A percentile compares a stretch with the other conserved stretches of the same genome.
Evolutionary conservation across 1,140 invertebrate species (phyloP).

Genomic region (Drosophila melanica): DNA sequence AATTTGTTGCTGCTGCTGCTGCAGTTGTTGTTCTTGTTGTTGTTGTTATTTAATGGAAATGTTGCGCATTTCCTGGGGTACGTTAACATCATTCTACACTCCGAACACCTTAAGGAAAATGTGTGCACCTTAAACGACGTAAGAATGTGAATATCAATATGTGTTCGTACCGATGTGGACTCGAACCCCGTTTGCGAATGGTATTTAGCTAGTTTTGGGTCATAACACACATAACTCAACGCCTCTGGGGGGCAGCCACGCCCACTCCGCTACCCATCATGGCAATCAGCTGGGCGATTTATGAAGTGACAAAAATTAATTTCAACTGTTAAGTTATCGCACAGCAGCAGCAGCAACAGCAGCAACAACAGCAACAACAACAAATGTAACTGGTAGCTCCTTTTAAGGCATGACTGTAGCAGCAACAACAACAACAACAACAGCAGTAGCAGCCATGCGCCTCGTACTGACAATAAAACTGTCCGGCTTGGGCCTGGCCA

Average conservation of each 20-base stretch:
- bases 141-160: constrained; percentile 1
- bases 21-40: constrained; percentile 1
- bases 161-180: not conserved
- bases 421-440: constrained; percentile 8
- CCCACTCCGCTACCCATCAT: constrained; percentile 1
- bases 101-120: constrained; percentile 45
- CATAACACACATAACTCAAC: constrained; percentile 29
- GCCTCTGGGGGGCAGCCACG: constrained; percentile 6
- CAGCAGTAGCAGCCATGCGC: constrained; percentile 44
- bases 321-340: constrained; percentile 81
- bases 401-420: constrained; percentile 66
- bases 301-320: constrained; percentile 84
- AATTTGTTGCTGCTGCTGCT: constrained; percentile 18
- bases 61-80: constrained; percentile 37
- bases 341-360: constrained; percentile 31
- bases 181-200: not conserved
- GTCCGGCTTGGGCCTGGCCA: constrained; percentile 49
- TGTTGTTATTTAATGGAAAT: constrained; percentile 42
- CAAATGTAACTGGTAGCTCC: constrained; percentile 62
- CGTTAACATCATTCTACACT: constrained; percentile 15
- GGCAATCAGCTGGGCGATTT: constrained; percentile 63
- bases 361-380: constrained; percentile 31
- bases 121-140: constrained; percentile 7
- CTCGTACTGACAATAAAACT: constrained; percentile 77
- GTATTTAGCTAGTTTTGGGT: constrained; percentile 43